These are phyloP conservation scores for Calameuta idolon DNA, from an alignment of 2,888 invertebrate genomes.

Conservation along the genomic window DNA sequence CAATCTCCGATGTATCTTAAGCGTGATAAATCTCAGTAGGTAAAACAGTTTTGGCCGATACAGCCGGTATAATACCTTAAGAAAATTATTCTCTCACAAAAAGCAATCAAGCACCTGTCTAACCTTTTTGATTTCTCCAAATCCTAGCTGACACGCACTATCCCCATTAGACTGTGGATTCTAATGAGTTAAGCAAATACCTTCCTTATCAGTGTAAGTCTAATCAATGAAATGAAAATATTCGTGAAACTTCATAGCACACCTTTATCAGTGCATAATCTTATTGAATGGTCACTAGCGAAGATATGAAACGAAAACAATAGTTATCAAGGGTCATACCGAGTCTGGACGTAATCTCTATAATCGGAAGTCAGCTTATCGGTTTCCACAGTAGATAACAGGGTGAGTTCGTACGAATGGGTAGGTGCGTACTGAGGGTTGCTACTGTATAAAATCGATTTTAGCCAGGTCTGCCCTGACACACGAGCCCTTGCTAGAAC, in stretches of 20 bases:
- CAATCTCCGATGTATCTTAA: not conserved
- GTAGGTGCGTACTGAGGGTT: not conserved
- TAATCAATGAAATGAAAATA: not conserved
- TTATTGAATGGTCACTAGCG: not conserved
- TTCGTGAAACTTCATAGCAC: not conserved
- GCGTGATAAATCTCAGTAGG: not conserved
- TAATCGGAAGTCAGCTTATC: not conserved
- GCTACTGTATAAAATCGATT: conserved; percentile 25
- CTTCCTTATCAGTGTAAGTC: not conserved
- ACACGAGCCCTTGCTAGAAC: conserved; percentile 28
- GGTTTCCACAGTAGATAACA: not conserved
- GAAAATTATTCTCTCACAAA: not conserved
- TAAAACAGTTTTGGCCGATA: not conserved
- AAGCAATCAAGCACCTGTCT: not conserved
- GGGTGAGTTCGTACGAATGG: not conserved
- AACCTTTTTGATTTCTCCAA: not conserved
- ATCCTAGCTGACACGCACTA: not conserved
- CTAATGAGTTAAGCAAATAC: not conserved
- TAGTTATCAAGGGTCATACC: not conserved
- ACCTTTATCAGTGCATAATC: not conserved
- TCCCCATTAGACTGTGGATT: not conserved
- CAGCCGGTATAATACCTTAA: not conserved
- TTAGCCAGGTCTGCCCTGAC: conserved; percentile 24
- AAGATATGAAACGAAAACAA: not conserved
- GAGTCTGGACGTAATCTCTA: not conserved